These are phyloP conservation scores for Pinctada fucata DNA, from an alignment of 2,888 invertebrate species.

Conservation along the genomic window DNA sequence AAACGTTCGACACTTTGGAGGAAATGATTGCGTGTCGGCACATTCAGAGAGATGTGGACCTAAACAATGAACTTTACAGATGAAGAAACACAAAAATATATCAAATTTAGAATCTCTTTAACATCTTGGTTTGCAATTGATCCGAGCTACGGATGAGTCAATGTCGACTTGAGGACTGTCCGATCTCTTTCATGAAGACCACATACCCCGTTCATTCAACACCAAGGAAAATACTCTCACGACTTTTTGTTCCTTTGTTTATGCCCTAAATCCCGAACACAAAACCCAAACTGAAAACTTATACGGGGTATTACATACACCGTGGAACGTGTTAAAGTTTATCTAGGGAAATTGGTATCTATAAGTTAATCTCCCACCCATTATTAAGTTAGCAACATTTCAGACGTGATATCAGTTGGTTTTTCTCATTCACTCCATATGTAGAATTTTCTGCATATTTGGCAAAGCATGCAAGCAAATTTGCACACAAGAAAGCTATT, in stretches of 20 bases:
- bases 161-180: neutral
- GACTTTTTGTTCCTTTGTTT: neutral
- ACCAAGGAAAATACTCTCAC: neutral
- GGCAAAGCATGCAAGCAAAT: too few species aligned
- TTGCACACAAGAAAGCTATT: too few species aligned
- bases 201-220: neutral
- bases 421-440: too few species aligned
- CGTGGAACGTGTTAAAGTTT: too few species aligned
- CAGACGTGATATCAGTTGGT: too few species aligned
- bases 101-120: neutral
- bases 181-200: neutral
- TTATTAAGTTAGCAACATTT: too few species aligned
- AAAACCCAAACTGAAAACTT: too few species aligned
- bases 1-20: neutral
- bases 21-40: neutral
- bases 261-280: too few species aligned
- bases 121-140: neutral
- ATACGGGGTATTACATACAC: too few species aligned
- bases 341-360: too few species aligned
- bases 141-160: neutral
- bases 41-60: neutral
- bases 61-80: neutral
- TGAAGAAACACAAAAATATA: neutral
- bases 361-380: too few species aligned
- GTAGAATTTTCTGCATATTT: too few species aligned